Conservation (phyloP, 2,113 vertebrate genomes). For the Ceyx cyanopectus region DNA sequence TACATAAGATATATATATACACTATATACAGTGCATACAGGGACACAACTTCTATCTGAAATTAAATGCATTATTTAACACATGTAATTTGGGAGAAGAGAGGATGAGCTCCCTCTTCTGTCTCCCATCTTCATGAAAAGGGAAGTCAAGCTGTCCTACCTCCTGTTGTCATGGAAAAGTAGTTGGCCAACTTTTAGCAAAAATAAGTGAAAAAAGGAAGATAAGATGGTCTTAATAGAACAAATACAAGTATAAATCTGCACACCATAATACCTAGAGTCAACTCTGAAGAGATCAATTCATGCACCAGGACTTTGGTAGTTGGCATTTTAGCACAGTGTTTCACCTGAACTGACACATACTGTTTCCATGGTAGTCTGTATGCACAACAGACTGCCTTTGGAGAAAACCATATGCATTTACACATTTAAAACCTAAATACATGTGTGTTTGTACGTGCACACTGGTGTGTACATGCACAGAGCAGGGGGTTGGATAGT, state of each 20-base stretch:
- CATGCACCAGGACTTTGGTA: fast-evolving
- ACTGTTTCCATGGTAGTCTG: neutral
- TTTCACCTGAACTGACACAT: neutral
- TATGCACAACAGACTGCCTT: fast-evolving
- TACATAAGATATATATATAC: neutral
- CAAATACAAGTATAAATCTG: neutral
- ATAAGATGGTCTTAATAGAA: neutral
- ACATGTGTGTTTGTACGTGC: neutral
- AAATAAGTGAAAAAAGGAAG: neutral
- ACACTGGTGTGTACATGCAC: neutral
- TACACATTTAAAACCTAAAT: neutral
- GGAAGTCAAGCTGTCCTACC: neutral
- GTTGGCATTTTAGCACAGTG: neutral
- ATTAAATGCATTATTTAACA: neutral
- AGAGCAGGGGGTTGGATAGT: neutral
- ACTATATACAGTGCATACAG: neutral
- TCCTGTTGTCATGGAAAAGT: neutral
- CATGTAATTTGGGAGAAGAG: neutral
- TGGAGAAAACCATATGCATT: neutral
- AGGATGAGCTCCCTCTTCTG: neutral
- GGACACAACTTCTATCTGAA: neutral
- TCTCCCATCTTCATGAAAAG: neutral
- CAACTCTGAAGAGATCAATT: neutral
- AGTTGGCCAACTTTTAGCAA: neutral
- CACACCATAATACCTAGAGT: neutral